A percentile compares a stretch with the other conserved stretches of the same genome.
Conservation (phyloP, 2,113 vertebrate species). For the Cnemophilus loriae region DNA sequence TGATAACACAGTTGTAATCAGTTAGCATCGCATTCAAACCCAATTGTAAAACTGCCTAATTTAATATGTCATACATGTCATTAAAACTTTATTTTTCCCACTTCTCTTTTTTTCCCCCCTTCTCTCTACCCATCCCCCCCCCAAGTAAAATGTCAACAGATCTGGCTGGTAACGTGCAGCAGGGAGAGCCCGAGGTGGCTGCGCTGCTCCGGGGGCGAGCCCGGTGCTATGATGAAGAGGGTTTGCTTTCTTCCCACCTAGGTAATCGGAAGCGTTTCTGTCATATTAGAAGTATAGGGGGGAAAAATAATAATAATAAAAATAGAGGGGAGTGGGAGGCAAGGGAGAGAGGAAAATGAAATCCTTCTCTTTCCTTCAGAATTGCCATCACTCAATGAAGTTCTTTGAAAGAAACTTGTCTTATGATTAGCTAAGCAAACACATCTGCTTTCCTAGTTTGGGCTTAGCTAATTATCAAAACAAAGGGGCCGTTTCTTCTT, state of each 20-base stretch:
- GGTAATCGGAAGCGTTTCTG: constrained; percentile 42
- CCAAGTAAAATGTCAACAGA: constrained; percentile 40
- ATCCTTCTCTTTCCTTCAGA: neutral
- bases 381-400: constrained; percentile 55
- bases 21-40: constrained; percentile 68
- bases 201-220: neutral
- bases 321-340: neutral
- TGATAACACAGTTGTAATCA: constrained; percentile 79
- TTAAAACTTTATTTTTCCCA: constrained; percentile 67
- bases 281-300: neutral
- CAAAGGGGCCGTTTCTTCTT: constrained; percentile 71
- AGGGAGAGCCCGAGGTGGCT: neutral
- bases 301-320: neutral
- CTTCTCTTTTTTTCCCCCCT: neutral
- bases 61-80: constrained; percentile 73
- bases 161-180: constrained; percentile 8
- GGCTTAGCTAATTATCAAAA: constrained; percentile 77
- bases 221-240: neutral
- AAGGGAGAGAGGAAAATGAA: neutral
- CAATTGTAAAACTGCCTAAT: constrained; percentile 75
- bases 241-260: neutral
- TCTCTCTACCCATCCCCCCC: neutral
- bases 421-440: constrained; percentile 80
- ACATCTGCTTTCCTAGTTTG: constrained; percentile 78
- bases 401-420: constrained; percentile 73